A percentile compares a stretch with the other conserved stretches of the same genome.
phyloP scores from a whole-genome alignment of 2,888 invertebrate species.

The Cinara cedri region DNA sequence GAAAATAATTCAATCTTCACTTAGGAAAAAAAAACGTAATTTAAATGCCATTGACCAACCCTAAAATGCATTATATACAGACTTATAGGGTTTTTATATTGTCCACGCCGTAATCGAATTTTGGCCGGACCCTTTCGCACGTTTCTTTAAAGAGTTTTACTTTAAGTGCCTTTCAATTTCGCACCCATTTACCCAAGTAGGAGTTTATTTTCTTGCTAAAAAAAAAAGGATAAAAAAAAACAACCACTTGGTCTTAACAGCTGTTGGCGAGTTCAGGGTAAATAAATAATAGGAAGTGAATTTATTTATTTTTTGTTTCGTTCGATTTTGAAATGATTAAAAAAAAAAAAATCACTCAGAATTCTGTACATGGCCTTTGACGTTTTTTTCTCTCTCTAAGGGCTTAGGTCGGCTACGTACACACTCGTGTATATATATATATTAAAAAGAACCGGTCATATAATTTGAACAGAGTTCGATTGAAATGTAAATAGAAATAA shows the following conservation, averaged over 20 bases:
- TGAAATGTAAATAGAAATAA: conserved; percentile 57
- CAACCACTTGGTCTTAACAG: conserved; percentile 55
- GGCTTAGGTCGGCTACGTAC: conserved; percentile 13
- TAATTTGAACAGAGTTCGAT: conserved; percentile 46
- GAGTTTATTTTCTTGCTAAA: conserved; percentile 50
- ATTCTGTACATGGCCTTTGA: conserved; percentile 48
- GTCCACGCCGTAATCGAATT: conserved; percentile 55
- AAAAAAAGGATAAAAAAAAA: conserved; percentile 31
- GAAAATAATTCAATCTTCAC: conserved; percentile 46
- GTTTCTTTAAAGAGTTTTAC: conserved; percentile 56
- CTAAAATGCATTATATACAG: conserved; percentile 35
- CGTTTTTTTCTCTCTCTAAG: conserved; percentile 20
- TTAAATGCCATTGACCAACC: conserved; percentile 57
- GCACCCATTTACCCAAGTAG: conserved; percentile 55
- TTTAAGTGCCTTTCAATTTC: conserved; percentile 57
- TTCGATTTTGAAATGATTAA: conserved; percentile 44
- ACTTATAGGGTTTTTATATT: conserved; percentile 49
- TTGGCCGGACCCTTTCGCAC: conserved; percentile 55
- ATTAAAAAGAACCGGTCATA: conserved; percentile 32
- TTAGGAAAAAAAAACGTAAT: conserved; percentile 49
- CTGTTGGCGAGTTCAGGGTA: conserved; percentile 54
- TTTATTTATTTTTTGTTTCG: conserved; percentile 41
- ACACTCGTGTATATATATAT: conserved; percentile 5
- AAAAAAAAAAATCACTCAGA: conserved; percentile 43
- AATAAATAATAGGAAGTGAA: conserved; percentile 54